phyloP scores from a whole-genome alignment of 2,888 invertebrate species.

The Cremastobaeus sp. region DNA sequence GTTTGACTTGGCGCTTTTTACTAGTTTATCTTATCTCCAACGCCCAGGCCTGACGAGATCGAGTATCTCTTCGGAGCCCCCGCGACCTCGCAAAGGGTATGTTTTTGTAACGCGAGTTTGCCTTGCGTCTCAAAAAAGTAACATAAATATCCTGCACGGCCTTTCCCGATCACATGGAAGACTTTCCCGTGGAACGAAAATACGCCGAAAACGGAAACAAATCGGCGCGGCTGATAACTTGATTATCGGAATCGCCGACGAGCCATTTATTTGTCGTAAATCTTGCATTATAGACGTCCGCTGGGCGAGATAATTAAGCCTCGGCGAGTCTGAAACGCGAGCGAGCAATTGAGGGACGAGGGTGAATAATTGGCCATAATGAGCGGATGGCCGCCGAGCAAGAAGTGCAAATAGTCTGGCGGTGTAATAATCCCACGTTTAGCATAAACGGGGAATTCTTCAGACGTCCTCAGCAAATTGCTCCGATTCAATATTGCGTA shows the following conservation, averaged over 20 bases:
- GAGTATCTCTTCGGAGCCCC: slow-evolving; percentile 25
- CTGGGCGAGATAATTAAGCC: slow-evolving; percentile 62
- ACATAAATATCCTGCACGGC: slow-evolving; percentile 41
- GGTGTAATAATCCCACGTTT: slow-evolving; percentile 6
- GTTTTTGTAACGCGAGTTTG: slow-evolving; percentile 44
- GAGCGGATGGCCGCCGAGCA: slow-evolving; percentile 55
- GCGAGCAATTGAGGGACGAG: slow-evolving; percentile 63
- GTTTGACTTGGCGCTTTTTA: slow-evolving; percentile 15
- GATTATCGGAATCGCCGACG: slow-evolving; percentile 45
- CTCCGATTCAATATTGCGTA: slow-evolving; percentile 15
- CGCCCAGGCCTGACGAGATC: no score
- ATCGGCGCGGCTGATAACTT: no score
- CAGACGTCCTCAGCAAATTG: slow-evolving; percentile 20
- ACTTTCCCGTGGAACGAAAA: slow-evolving; percentile 4
- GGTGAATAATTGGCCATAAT: slow-evolving; percentile 67
- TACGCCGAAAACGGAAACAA: no score
- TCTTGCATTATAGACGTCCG: slow-evolving; percentile 20
- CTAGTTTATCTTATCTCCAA: slow-evolving; percentile 49
- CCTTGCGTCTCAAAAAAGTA: slow-evolving; percentile 38
- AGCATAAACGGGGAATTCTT: slow-evolving; percentile 25
- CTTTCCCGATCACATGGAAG: slow-evolving; percentile 14
- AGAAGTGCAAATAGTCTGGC: slow-evolving; percentile 20
- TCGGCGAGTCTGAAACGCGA: slow-evolving; percentile 34
- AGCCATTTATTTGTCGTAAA: slow-evolving; percentile 55
- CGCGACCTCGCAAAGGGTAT: no score